phyloP scores from a whole-genome alignment of 1,140 invertebrate species.

The Plutomurus gul region DNA sequence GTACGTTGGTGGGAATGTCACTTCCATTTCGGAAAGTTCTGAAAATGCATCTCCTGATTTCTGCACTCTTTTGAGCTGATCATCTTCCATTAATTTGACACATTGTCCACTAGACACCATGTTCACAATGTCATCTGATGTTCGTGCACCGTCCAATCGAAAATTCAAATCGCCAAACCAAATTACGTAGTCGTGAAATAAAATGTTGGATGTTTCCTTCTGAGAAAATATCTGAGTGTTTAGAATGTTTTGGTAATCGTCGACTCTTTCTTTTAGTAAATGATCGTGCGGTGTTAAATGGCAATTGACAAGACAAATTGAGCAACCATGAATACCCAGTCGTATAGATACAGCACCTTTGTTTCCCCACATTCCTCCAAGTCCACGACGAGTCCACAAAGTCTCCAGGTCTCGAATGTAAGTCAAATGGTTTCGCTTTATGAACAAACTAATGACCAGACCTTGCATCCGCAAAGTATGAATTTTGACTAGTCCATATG shows the following conservation, averaged over 20 bases:
- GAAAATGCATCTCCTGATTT: constrained; percentile 75
- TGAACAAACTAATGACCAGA: constrained; percentile 76
- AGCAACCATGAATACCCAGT: constrained; percentile 82
- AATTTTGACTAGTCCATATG: constrained; percentile 75
- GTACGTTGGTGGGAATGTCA: constrained; percentile 84
- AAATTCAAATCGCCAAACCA: constrained; percentile 96
- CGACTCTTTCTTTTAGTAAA: constrained; percentile 75
- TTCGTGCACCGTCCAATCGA: constrained; percentile 70
- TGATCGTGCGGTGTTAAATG: constrained; percentile 88
- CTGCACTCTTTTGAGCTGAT: constrained; percentile 74
- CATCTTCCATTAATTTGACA: constrained; percentile 68
- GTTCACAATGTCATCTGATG: constrained; percentile 70
- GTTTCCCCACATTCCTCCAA: constrained; percentile 90
- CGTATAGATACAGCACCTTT: constrained; percentile 90
- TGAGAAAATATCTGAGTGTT: constrained; percentile 59
- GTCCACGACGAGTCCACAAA: constrained; percentile 82
- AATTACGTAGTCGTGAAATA: constrained; percentile 93
- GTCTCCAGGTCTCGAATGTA: constrained; percentile 81
- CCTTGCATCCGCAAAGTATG: constrained; percentile 78
- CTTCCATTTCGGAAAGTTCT: constrained; percentile 72
- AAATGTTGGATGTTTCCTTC: constrained; percentile 79
- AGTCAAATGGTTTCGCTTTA: constrained; percentile 74
- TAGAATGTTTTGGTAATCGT: constrained; percentile 81
- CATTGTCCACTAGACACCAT: constrained; percentile 69
- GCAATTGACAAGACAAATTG: constrained; percentile 84